Percentiles rank a stretch among this genome's conserved stretches.
These are phyloP conservation scores for Petrocephalus zakoni DNA, from an alignment of 2,113 vertebrate species.

Conservation along the genomic window DNA sequence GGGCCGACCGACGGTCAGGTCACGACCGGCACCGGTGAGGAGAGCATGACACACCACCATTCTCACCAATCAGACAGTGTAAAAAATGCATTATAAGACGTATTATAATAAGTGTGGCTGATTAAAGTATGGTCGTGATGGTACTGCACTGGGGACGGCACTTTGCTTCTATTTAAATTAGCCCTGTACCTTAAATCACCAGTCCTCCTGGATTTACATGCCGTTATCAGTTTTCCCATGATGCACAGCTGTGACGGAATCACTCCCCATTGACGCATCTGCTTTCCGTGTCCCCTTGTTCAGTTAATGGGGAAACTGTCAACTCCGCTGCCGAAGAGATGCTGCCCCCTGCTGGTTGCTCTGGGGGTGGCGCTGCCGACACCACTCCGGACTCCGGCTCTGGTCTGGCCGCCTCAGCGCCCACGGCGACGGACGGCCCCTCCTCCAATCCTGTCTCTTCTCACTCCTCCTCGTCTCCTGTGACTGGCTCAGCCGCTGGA, in stretches of 20 bases:
- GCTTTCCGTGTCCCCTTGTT: constrained; percentile 8
- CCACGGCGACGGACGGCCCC: constrained; percentile 33
- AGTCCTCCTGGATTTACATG: not conserved
- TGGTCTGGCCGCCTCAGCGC: constrained; percentile 48
- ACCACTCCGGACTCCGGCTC: constrained; percentile 43
- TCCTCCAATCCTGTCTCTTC: not conserved
- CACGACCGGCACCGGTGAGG: constrained; percentile 68
- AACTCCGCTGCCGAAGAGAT: constrained; percentile 49
- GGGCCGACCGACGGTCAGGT: constrained; percentile 65
- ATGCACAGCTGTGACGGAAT: not conserved
- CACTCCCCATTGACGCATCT: not conserved
- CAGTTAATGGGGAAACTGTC: constrained; percentile 74
- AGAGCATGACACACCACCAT: not conserved
- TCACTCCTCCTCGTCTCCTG: not conserved
- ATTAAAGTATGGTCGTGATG: not conserved
- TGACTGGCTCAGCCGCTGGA: not conserved
- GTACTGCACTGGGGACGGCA: not conserved
- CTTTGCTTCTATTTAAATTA: not conserved
- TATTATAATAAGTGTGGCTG: not conserved
- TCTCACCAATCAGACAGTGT: not conserved
- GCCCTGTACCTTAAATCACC: not conserved
- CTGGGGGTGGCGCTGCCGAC: constrained; percentile 40
- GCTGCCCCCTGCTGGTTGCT: constrained; percentile 38
- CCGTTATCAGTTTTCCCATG: not conserved
- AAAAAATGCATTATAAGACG: not conserved